Percentiles rank a stretch among this genome's conserved stretches.
Conservation (phyloP, 1,140 invertebrate genomes). For the Wasmannia auropunctata region DNA sequence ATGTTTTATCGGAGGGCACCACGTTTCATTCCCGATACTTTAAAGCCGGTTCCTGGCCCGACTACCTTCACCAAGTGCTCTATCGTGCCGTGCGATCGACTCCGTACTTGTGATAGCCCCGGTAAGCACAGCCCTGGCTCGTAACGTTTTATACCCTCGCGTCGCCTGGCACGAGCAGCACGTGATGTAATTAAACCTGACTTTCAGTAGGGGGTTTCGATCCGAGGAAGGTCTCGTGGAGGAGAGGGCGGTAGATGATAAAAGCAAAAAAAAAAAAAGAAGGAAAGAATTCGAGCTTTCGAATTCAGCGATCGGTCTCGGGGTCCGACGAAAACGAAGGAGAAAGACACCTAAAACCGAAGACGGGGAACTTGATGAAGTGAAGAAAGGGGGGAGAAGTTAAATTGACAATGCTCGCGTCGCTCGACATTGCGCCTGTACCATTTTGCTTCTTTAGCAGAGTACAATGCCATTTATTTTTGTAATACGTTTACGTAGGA, state of each 20-base stretch:
- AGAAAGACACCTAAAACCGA: neutral
- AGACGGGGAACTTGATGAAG: neutral
- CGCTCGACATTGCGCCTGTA: slow-evolving; percentile 84
- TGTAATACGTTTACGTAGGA: slow-evolving; percentile 86
- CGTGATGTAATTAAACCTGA: slow-evolving; percentile 71
- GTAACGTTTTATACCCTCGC: slow-evolving; percentile 62
- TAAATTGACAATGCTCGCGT: slow-evolving; percentile 79
- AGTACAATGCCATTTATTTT: slow-evolving; percentile 86
- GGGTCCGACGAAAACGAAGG: slow-evolving; percentile 4
- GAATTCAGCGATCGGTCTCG: slow-evolving; percentile 38
- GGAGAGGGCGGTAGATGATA: neutral
- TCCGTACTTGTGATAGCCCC: slow-evolving; percentile 59
- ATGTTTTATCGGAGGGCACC: slow-evolving; percentile 4
- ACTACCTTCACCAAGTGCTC: slow-evolving; percentile 50
- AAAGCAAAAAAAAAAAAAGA: neutral
- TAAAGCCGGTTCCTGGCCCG: slow-evolving; percentile 28
- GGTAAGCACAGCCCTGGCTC: slow-evolving; percentile 53
- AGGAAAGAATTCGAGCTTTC: neutral
- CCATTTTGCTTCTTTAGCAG: slow-evolving; percentile 85
- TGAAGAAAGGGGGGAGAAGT: neutral
- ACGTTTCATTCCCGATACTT: slow-evolving; percentile 36
- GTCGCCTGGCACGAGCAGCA: slow-evolving; percentile 67
- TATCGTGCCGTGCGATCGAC: slow-evolving; percentile 58
- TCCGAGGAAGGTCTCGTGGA: slow-evolving; percentile 1
- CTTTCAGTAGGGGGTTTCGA: slow-evolving; percentile 55